Evolutionary conservation across 2,888 invertebrate species (phyloP).

Genomic region (Metellina segmentata): DNA sequence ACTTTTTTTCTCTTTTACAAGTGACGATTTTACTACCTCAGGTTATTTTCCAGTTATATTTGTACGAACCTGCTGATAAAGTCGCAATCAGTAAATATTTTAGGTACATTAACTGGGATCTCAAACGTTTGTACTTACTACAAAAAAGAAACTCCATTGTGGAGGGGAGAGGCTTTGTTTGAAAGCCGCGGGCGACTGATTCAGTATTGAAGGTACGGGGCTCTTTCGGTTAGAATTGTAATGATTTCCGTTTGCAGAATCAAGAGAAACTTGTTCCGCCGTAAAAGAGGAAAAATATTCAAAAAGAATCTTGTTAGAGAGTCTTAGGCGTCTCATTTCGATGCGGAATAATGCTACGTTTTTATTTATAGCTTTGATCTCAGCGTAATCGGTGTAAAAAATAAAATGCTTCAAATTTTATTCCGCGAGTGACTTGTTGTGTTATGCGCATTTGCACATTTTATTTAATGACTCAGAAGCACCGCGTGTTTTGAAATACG

Average conservation of each 20-base stretch:
- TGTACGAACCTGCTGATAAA: background rate
- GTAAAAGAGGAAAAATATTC: background rate
- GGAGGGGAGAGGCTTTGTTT: background rate
- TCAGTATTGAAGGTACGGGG: background rate
- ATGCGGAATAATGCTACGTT: background rate
- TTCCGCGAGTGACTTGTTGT: no score
- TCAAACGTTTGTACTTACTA: background rate
- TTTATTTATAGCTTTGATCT: background rate
- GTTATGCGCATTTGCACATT: no score
- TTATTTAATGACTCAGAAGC: no score
- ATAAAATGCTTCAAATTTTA: no score
- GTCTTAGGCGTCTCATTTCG: background rate
- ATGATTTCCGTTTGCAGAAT: background rate
- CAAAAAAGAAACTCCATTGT: background rate
- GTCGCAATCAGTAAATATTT: constrained; percentile 13
- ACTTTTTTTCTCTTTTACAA: background rate
- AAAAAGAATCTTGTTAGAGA: background rate
- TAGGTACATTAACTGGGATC: background rate
- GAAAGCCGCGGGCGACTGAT: background rate
- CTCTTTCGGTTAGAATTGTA: background rate
- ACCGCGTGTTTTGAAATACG: no score
- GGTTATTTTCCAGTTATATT: constrained; percentile 1
- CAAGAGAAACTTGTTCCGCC: background rate
- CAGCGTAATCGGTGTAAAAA: background rate
- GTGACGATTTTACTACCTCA: background rate